These are phyloP conservation scores for Campoletis raptor DNA, from an alignment of 2,888 invertebrate genomes.

Conservation along the genomic window DNA sequence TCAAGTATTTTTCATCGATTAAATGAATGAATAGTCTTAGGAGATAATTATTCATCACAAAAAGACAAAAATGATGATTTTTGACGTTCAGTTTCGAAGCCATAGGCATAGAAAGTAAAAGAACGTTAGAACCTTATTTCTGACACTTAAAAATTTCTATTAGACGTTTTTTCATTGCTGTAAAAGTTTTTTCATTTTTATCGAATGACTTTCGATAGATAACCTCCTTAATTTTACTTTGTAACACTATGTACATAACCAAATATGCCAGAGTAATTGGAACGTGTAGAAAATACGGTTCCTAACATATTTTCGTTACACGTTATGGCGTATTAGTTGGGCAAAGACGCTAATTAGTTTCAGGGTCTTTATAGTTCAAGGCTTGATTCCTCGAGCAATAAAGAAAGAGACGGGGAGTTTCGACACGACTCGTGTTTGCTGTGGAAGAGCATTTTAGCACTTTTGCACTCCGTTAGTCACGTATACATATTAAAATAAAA, in stretches of 20 bases:
- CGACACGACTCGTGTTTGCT: not conserved
- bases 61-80: not conserved
- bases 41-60: too few species aligned
- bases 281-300: not conserved
- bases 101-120: not conserved
- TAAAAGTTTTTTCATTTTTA: not conserved
- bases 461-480: not conserved
- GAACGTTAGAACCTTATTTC: not conserved
- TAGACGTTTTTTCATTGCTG: not conserved
- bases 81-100: not conserved
- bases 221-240: not conserved
- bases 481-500: not conserved
- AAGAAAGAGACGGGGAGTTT: not conserved
- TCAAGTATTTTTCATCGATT: not conserved
- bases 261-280: not conserved
- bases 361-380: slow-evolving; percentile 53
- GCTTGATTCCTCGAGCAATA: slow-evolving; percentile 2
- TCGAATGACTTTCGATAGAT: not conserved
- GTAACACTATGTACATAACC: not conserved
- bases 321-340: not conserved
- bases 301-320: not conserved
- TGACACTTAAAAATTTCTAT: not conserved
- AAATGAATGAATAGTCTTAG: not conserved
- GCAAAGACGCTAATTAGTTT: slow-evolving; percentile 38
- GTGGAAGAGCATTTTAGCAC: not conserved